Conservation (phyloP, 2,113 vertebrate species). For the Notechis scutatus region DNA sequence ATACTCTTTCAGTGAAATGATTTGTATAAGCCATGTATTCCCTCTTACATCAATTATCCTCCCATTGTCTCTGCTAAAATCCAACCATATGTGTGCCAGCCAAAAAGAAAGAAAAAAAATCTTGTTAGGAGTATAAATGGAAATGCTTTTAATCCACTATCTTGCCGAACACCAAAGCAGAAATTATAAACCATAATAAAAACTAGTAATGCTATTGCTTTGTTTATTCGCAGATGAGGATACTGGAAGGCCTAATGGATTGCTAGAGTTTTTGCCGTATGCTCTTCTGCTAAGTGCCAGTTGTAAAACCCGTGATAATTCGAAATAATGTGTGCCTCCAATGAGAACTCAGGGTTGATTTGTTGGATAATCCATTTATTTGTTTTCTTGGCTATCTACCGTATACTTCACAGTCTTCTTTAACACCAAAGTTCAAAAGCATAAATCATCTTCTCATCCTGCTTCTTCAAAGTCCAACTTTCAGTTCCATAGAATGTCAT, state of each 20-base stretch:
- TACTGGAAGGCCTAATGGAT: neutral
- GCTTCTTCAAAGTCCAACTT: neutral
- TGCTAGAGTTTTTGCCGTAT: neutral
- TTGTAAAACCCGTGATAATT: neutral
- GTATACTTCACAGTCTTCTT: neutral
- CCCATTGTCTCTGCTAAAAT: neutral
- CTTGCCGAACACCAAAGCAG: neutral
- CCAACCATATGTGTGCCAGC: neutral
- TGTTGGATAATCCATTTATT: neutral
- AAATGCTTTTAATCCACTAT: neutral
- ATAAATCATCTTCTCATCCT: neutral
- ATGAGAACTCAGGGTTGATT: neutral
- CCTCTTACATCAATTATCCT: neutral
- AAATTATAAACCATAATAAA: neutral
- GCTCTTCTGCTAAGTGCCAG: neutral
- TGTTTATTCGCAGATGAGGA: neutral
- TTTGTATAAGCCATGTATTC: neutral
- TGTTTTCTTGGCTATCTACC: neutral
- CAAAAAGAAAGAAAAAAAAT: neutral
- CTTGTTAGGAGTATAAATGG: neutral
- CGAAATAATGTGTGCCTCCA: neutral
- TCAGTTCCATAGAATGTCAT: neutral
- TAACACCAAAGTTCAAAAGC: neutral
- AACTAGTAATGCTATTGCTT: neutral
- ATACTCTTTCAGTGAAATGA: neutral